Conservation (phyloP, 2,113 vertebrate species). For the Lycaon pictus region DNA sequence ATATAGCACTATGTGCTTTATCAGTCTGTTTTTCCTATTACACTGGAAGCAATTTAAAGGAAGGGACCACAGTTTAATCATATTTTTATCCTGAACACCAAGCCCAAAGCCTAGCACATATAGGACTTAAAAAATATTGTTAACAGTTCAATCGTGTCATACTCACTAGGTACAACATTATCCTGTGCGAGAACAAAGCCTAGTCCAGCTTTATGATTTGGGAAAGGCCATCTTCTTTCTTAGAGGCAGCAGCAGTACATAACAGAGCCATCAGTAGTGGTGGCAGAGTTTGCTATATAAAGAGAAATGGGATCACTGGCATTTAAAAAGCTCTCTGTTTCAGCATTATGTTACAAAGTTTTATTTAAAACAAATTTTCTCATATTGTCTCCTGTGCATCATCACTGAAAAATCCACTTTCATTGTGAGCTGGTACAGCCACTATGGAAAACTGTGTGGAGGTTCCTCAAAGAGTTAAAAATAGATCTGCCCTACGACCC, state of each 20-base stretch:
- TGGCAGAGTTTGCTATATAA: not conserved
- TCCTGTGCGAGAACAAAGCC: not conserved
- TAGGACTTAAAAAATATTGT: not conserved
- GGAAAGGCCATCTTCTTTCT: not conserved
- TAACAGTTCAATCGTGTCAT: not conserved
- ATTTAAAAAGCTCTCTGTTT: constrained; percentile 3
- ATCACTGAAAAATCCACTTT: not conserved
- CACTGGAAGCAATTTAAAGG: not conserved
- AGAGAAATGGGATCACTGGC: not conserved
- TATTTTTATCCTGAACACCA: not conserved
- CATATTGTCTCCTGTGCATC: not conserved
- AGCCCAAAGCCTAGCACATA: not conserved
- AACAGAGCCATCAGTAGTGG: not conserved
- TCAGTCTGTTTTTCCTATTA: not conserved
- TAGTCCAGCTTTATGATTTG: not conserved
- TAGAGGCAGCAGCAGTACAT: not conserved
- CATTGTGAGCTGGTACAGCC: too few relatives aligned
- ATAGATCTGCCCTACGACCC: too few relatives aligned
- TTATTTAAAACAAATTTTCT: not conserved
- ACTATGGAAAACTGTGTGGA: too few relatives aligned
- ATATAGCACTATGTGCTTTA: not conserved
- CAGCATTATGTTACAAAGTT: not conserved
- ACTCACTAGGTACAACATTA: not conserved
- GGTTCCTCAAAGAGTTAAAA: too few relatives aligned
- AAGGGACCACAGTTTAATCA: not conserved